Evolutionary conservation across 2,888 invertebrate genomes (phyloP).

Genomic region (Hemaris fuciformis): DNA sequence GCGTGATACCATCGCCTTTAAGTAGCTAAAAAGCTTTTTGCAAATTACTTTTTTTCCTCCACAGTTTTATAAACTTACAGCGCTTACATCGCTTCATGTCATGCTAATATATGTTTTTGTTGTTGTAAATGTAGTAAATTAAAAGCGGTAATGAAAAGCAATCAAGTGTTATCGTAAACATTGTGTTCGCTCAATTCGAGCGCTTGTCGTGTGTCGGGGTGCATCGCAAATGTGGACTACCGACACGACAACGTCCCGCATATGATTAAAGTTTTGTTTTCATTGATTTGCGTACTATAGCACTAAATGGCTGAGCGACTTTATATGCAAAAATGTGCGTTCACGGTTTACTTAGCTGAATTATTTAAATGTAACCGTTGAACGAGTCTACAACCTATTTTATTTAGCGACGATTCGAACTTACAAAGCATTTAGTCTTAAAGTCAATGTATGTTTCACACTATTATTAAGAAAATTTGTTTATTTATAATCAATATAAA

Average conservation of each 20-base stretch:
- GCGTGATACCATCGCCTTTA: constrained; percentile 61
- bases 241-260: constrained; percentile 15
- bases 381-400: not conserved
- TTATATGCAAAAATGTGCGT: not conserved
- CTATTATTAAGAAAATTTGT: no score
- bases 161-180: constrained; percentile 25
- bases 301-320: constrained; percentile 9
- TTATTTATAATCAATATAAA: not conserved
- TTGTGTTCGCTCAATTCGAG: constrained; percentile 29
- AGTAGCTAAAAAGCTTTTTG: constrained; percentile 63
- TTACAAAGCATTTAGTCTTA: no score
- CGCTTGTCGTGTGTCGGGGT: constrained; percentile 30
- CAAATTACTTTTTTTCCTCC: constrained; percentile 57
- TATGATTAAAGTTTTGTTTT: constrained; percentile 25
- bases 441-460: no score
- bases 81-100: constrained; percentile 19
- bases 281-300: constrained; percentile 12
- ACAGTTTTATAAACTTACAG: constrained; percentile 22
- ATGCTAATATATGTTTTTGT: constrained; percentile 2
- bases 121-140: constrained; percentile 6
- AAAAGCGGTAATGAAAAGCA: constrained; percentile 23
- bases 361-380: not conserved
- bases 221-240: constrained; percentile 23
- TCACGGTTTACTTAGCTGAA: not conserved
- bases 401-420: not conserved